These are phyloP conservation scores for Strigops habroptila DNA, from an alignment of 2,113 vertebrate genomes.

Conservation along the genomic window DNA sequence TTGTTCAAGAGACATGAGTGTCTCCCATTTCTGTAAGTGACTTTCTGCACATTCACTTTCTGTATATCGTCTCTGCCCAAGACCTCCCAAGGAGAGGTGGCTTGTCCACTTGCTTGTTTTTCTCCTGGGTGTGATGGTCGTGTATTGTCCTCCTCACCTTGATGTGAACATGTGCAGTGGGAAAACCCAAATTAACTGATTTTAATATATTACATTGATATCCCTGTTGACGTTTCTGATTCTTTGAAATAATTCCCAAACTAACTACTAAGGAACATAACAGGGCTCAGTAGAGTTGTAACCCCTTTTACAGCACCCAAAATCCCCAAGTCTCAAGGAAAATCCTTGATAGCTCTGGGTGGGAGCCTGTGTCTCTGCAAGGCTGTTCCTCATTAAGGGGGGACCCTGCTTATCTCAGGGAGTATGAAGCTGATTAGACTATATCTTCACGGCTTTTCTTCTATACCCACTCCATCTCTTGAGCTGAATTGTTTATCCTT, in stretches of 20 bases:
- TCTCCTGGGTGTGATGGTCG: not conserved
- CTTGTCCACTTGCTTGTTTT: not conserved
- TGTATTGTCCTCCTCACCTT: not conserved
- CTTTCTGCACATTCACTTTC: not conserved
- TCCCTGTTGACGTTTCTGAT: not conserved
- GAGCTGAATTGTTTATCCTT: not conserved
- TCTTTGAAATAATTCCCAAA: not conserved
- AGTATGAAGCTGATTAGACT: not conserved
- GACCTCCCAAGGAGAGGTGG: not conserved
- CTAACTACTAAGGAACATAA: not conserved
- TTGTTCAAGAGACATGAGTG: fast-evolving
- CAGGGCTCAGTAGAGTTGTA: not conserved
- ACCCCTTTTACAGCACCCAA: not conserved
- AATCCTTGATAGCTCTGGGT: not conserved
- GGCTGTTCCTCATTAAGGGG: not conserved
- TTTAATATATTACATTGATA: not conserved
- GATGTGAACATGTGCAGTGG: fast-evolving
- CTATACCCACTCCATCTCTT: not conserved
- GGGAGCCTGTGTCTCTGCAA: not conserved
- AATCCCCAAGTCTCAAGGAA: not conserved
- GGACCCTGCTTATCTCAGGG: not conserved
- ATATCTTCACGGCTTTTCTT: not conserved
- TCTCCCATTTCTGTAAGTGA: not conserved
- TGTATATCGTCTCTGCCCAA: not conserved
- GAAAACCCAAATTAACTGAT: not conserved